Conservation (phyloP, 2,888 invertebrate species). For the Diabrotica balteata region DNA sequence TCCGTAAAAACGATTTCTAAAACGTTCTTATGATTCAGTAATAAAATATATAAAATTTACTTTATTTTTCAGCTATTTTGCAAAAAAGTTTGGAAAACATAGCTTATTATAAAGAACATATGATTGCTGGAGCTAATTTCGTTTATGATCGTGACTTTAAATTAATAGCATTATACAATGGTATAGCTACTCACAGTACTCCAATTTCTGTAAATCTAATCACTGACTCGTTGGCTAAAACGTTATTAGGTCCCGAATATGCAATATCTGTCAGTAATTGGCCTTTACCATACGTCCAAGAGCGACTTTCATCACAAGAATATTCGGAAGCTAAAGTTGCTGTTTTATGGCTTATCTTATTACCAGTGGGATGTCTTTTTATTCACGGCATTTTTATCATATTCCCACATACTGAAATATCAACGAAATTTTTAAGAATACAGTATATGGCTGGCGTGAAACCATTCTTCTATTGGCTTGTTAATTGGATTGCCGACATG, state of each 20-base stretch:
- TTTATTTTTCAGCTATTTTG: constrained; percentile 56
- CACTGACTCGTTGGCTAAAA: constrained; percentile 60
- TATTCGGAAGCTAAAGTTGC: constrained; percentile 48
- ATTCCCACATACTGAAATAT: constrained; percentile 70
- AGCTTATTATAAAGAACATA: constrained; percentile 59
- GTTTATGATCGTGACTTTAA: constrained; percentile 40
- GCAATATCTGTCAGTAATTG: constrained; percentile 53
- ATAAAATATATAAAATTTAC: not conserved
- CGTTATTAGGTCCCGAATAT: constrained; percentile 48
- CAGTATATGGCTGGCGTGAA: constrained; percentile 74
- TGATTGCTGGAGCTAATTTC: constrained; percentile 63
- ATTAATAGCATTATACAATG: constrained; percentile 59
- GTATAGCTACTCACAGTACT: constrained; percentile 62
- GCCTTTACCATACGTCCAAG: constrained; percentile 49
- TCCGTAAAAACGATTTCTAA: too few species aligned
- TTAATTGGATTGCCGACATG: constrained; percentile 67
- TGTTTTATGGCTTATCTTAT: constrained; percentile 54
- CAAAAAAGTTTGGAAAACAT: constrained; percentile 56
- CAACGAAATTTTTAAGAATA: constrained; percentile 69
- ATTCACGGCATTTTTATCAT: constrained; percentile 65
- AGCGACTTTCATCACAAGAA: constrained; percentile 34
- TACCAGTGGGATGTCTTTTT: constrained; percentile 58
- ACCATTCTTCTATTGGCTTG: constrained; percentile 69
- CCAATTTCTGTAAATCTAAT: constrained; percentile 64
- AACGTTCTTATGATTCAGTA: too few species aligned